These are phyloP conservation scores for Andinoacara biseriatus DNA, from an alignment of 2,113 vertebrate species.

Conservation along the genomic window DNA sequence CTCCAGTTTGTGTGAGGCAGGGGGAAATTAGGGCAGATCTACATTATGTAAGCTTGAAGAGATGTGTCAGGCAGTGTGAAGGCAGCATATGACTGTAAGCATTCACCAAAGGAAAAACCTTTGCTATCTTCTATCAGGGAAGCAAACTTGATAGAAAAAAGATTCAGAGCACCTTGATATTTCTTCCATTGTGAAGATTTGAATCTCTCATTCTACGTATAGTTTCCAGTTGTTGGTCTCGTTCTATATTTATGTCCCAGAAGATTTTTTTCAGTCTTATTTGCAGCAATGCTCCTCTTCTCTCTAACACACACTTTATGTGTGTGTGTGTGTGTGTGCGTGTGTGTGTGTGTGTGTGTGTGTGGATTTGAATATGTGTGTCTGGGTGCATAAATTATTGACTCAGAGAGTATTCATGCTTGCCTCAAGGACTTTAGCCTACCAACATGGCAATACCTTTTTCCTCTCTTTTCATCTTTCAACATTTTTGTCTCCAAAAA, in stretches of 20 bases:
- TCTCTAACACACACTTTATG: slow-evolving; percentile 37
- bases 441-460: slow-evolving; percentile 60
- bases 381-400: slow-evolving; percentile 77
- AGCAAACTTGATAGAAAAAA: slow-evolving; percentile 39
- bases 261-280: slow-evolving; percentile 51
- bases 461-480: slow-evolving; percentile 45
- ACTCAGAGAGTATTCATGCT: slow-evolving; percentile 75
- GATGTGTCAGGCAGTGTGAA: slow-evolving; percentile 74
- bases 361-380: slow-evolving; percentile 39
- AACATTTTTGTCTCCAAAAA: slow-evolving; percentile 49
- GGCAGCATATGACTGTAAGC: slow-evolving; percentile 73
- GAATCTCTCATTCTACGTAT: slow-evolving; percentile 50
- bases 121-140: slow-evolving; percentile 56
- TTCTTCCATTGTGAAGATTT: slow-evolving; percentile 12
- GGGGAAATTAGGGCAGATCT: slow-evolving; percentile 80
- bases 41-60: slow-evolving; percentile 81
- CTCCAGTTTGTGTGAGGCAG: slow-evolving; percentile 50
- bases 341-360: slow-evolving; percentile 2
- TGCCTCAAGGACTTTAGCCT: slow-evolving; percentile 71
- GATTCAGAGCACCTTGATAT: slow-evolving; percentile 35
- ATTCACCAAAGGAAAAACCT: slow-evolving; percentile 66
- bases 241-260: slow-evolving; percentile 53
- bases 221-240: slow-evolving; percentile 59
- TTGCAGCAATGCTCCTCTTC: slow-evolving; percentile 24
- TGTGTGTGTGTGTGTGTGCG: slow-evolving; percentile 20